Evolutionary conservation across 1,140 invertebrate species (phyloP).

Genomic region (Melitaea cinxia): DNA sequence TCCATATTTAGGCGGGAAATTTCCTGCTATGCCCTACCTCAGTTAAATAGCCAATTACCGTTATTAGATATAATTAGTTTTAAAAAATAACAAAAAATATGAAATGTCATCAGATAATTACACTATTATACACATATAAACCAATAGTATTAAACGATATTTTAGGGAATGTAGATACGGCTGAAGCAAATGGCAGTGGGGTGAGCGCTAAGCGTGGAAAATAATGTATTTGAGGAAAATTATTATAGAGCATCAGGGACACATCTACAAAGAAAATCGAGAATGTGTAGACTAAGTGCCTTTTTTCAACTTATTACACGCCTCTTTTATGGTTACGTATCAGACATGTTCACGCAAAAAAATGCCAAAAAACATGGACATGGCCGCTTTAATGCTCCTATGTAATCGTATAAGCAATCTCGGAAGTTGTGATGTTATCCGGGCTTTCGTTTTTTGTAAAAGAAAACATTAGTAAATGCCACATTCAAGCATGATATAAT

Average conservation of each 20-base stretch:
- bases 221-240: constrained; percentile 65
- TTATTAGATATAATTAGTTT: too few relatives aligned
- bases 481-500: too few relatives aligned
- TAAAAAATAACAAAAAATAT: too few relatives aligned
- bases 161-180: constrained; percentile 46
- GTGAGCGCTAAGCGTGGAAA: constrained; percentile 61
- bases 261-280: constrained; percentile 55
- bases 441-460: too few relatives aligned
- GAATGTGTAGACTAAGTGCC: constrained; percentile 61
- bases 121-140: constrained; percentile 34
- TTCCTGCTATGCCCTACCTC: too few relatives aligned
- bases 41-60: too few relatives aligned
- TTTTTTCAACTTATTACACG: constrained; percentile 73
- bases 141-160: constrained; percentile 40
- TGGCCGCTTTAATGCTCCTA: constrained; percentile 38
- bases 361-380: constrained; percentile 46
- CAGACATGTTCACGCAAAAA: constrained; percentile 47
- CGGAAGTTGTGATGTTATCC: constrained; percentile 12
- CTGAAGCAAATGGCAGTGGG: constrained; percentile 54
- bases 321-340: constrained; percentile 50
- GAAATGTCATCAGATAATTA: too few relatives aligned
- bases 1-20: too few relatives aligned
- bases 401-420: constrained; percentile 32
- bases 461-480: too few relatives aligned
- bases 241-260: constrained; percentile 55